These are phyloP conservation scores for Linyphia triangularis DNA, from an alignment of 2,888 invertebrate genomes.

Conservation along the genomic window DNA sequence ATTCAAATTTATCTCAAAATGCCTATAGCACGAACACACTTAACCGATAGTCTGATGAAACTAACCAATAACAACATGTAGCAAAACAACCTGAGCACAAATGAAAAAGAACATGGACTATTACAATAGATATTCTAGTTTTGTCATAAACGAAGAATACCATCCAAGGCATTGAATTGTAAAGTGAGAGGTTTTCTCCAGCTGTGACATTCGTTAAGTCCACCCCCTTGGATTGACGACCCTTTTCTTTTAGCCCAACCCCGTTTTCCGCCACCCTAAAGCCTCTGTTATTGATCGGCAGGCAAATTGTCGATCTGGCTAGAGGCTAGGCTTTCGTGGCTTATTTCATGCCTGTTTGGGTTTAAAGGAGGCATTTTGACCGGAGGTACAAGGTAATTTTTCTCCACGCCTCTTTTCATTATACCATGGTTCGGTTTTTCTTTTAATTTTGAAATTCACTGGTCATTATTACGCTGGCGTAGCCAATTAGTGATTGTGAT, in stretches of 20 bases:
- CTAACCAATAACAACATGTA: neutral
- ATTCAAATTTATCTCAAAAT: slow-evolving; percentile 56
- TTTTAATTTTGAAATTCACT: neutral
- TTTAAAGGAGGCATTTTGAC: slow-evolving; percentile 4
- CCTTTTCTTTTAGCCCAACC: neutral
- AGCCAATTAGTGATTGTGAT: slow-evolving; percentile 47
- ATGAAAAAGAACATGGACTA: neutral
- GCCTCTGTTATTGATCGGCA: slow-evolving; percentile 24
- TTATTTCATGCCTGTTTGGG: slow-evolving; percentile 64
- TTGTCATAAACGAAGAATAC: slow-evolving; percentile 24
- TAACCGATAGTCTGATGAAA: neutral
- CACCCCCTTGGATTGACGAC: neutral
- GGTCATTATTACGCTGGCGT: slow-evolving; percentile 43
- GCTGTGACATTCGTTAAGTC: slow-evolving; percentile 47
- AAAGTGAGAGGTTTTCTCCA: slow-evolving; percentile 35
- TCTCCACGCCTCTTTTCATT: neutral
- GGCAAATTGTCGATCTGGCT: slow-evolving; percentile 27
- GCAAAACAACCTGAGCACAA: neutral
- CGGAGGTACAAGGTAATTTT: neutral
- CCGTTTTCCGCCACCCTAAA: slow-evolving; percentile 3
- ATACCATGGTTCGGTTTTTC: neutral
- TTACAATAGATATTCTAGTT: slow-evolving; percentile 20
- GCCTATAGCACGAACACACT: slow-evolving; percentile 3
- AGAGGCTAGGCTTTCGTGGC: slow-evolving; percentile 21
- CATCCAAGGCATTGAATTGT: slow-evolving; percentile 46